Evolutionary conservation across 2,888 invertebrate genomes (phyloP), one percentile per base, ranked within the genome.

Genomic region (Chironomus riparius): DNA sequence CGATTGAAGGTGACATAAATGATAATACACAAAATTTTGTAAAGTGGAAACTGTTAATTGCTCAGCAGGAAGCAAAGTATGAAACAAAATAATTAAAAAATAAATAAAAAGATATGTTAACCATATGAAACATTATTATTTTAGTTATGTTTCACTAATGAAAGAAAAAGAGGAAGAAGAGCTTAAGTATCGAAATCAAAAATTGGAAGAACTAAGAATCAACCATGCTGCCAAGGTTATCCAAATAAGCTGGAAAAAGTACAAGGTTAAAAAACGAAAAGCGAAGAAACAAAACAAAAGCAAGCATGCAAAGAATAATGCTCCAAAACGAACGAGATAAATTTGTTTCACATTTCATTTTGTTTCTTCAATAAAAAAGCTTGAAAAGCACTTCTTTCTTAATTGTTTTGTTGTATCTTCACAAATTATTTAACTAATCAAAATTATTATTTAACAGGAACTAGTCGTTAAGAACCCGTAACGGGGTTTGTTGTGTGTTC

Each of bases 201-300:
- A 38, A 38, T 13, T 86, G 84, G 81, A 81, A 68, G 83, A 82
- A 79, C 86, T 85, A 82, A 80, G 82, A 6, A 5, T 81, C 70
- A 85, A 85, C 70, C 85, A 85, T 78, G 85, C 85, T 0, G 85
- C 85, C 18, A 82, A 85, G 73, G 84, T 85, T 56, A 84, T 86
- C 70, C 86, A 86, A 80, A 76, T 73, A 47, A 84, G 84, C 0
- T 86, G 86, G 86, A 80, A 85, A 65, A 82, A 83, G 1, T 85
- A 85, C 15, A 80, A 86, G 10, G 2, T 38, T 10, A 80, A 81
- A 1, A 84, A 83, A 77, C 80, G 86, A 13, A 82, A 84, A 0
- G 38, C 38, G 85, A 13, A 24, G 24, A 65, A 65, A 85, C 79
- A 86, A 83, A 79, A 81, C 81, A 68, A 38, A 15, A 38, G 1